Evolutionary conservation across 1,140 invertebrate species (phyloP).

Genomic region (Panulirus ornatus): DNA sequence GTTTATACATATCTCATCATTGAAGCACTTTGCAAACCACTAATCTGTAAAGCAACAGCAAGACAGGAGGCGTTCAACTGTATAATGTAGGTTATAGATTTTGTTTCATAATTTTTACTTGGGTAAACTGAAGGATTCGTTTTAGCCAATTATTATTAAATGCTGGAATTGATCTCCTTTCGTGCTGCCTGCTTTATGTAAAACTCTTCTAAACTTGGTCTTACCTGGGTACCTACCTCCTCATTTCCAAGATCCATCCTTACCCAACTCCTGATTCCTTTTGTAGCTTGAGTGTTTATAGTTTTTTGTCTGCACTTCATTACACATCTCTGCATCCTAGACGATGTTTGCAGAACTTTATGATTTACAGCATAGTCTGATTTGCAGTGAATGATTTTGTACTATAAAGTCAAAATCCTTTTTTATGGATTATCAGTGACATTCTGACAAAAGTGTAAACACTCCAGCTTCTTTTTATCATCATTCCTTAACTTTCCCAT

Average conservation of each 20-base stretch:
- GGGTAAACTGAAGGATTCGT: no score
- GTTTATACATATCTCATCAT: background rate
- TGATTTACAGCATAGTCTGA: no score
- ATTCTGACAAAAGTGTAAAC: background rate
- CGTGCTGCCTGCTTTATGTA: conserved; percentile 26
- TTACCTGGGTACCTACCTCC: background rate
- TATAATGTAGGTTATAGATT: no score
- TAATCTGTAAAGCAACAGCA: conserved; percentile 50
- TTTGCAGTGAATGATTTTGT: no score
- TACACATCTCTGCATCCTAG: no score
- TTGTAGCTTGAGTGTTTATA: conserved; percentile 3
- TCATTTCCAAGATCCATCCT: background rate
- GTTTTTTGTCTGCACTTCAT: background rate
- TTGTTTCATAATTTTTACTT: no score
- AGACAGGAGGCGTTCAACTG: background rate
- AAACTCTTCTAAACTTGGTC: background rate
- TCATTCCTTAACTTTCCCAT: background rate
- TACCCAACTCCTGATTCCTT: background rate
- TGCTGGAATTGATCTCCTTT: background rate
- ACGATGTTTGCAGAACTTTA: no score
- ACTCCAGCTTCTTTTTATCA: background rate
- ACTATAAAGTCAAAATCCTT: no score
- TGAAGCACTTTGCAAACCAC: background rate
- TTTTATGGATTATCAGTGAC: background rate
- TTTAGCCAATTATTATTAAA: background rate